phyloP scores from a whole-genome alignment of 2,113 vertebrate species.

The Cisticola juncidis region DNA sequence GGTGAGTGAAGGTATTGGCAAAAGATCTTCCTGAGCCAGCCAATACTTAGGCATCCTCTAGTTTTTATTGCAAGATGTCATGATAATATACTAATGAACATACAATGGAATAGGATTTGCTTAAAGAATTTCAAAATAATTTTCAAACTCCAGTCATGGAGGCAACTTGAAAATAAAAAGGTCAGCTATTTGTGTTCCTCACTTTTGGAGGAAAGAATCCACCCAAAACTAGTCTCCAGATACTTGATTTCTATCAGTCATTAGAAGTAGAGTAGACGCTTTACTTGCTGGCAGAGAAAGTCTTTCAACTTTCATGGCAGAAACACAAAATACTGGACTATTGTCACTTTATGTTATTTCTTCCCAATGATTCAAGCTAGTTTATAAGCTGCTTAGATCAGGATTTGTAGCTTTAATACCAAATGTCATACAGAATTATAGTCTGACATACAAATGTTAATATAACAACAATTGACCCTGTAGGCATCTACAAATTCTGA shows the following conservation, averaged over 20 bases:
- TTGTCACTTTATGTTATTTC: background rate
- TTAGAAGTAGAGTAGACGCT: background rate
- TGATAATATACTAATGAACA: background rate
- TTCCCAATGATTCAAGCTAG: background rate
- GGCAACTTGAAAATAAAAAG: background rate
- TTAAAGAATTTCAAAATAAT: background rate
- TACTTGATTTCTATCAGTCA: background rate
- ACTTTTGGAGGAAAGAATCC: background rate
- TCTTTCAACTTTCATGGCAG: background rate
- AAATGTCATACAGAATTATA: background rate
- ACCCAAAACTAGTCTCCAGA: background rate
- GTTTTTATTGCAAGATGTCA: background rate
- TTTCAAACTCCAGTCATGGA: background rate
- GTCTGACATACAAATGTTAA: background rate
- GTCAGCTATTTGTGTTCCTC: background rate
- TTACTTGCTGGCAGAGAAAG: background rate
- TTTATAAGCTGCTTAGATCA: background rate
- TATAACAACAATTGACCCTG: background rate
- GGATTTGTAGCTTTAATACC: conserved; percentile 4
- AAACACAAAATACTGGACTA: background rate
- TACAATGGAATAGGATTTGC: background rate
- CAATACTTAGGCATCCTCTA: background rate
- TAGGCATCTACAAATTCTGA: conserved; percentile 1
- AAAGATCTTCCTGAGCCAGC: background rate
- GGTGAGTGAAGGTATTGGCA: background rate